Conservation (phyloP, 1,140 invertebrate species). For the Scaptomyza pallida region DNA sequence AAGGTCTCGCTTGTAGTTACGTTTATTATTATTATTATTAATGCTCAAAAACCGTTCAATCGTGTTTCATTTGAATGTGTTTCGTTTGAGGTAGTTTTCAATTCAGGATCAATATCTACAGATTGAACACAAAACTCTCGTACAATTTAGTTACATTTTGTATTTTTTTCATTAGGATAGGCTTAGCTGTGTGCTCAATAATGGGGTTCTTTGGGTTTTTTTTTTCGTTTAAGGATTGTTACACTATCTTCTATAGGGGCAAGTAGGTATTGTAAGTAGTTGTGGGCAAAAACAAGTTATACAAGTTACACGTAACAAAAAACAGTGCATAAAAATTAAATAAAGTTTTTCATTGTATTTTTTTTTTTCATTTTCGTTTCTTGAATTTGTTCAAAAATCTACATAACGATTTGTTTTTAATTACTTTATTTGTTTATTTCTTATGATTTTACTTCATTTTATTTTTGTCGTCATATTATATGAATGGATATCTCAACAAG, state of each 20-base stretch:
- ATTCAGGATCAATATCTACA: slow-evolving; percentile 82
- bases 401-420: slow-evolving; percentile 47
- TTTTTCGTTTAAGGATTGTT: slow-evolving; percentile 32
- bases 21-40: slow-evolving; percentile 78
- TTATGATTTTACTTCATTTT: slow-evolving; percentile 21
- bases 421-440: slow-evolving; percentile 22
- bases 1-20: slow-evolving; percentile 81
- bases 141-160: slow-evolving; percentile 4
- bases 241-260: slow-evolving; percentile 42
- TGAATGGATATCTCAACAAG: slow-evolving; percentile 68
- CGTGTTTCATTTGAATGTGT: slow-evolving; percentile 65
- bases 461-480: slow-evolving; percentile 47
- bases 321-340: slow-evolving; percentile 82
- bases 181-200: slow-evolving; percentile 44
- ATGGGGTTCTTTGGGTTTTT: slow-evolving; percentile 14
- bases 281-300: slow-evolving; percentile 66
- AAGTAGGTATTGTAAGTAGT: slow-evolving; percentile 24
- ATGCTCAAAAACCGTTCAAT: slow-evolving; percentile 75
- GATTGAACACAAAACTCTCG: slow-evolving; percentile 76
- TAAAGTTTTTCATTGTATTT: slow-evolving; percentile 61
- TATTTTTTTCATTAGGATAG: slow-evolving; percentile 26
- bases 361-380: slow-evolving; percentile 36
- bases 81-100: slow-evolving; percentile 81
- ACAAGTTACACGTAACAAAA: slow-evolving; percentile 75
- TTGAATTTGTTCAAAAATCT: slow-evolving; percentile 53